phyloP scores from a whole-genome alignment of 2,888 invertebrate genomes.

The Microctonus hyperodae region DNA sequence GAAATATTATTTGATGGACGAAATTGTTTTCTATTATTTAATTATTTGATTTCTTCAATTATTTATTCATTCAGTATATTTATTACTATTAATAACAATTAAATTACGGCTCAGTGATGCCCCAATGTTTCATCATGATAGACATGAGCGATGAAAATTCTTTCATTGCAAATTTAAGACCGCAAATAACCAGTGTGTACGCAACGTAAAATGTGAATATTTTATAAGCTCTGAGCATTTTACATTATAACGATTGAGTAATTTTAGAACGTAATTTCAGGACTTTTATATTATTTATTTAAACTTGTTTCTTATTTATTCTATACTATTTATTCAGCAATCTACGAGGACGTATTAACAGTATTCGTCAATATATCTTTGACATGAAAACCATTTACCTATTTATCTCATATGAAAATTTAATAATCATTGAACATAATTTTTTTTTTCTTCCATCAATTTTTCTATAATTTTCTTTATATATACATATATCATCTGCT shows the following conservation, averaged over 20 bases:
- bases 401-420: not conserved
- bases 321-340: not conserved
- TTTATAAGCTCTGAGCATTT: constrained; percentile 38
- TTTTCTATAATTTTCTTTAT: constrained; percentile 11
- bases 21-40: not conserved
- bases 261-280: not conserved
- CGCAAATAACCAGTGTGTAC: constrained; percentile 40
- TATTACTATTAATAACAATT: not conserved
- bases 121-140: constrained; percentile 11
- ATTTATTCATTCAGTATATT: not conserved
- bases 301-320: constrained; percentile 5
- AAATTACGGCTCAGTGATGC: not conserved
- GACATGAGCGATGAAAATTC: constrained; percentile 23
- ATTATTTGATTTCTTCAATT: not conserved
- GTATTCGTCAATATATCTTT: not conserved
- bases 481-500: constrained; percentile 8
- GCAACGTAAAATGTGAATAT: constrained; percentile 41
- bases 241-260: too few relatives aligned
- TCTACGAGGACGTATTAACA: constrained; percentile 6
- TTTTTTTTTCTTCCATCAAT: not conserved
- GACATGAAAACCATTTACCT: not conserved
- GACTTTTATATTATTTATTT: not conserved
- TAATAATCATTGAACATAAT: constrained; percentile 12
- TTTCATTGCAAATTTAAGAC: constrained; percentile 30
- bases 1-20: not conserved